Conservation (phyloP, 2,113 vertebrate species). For the Taurulus bubalis region DNA sequence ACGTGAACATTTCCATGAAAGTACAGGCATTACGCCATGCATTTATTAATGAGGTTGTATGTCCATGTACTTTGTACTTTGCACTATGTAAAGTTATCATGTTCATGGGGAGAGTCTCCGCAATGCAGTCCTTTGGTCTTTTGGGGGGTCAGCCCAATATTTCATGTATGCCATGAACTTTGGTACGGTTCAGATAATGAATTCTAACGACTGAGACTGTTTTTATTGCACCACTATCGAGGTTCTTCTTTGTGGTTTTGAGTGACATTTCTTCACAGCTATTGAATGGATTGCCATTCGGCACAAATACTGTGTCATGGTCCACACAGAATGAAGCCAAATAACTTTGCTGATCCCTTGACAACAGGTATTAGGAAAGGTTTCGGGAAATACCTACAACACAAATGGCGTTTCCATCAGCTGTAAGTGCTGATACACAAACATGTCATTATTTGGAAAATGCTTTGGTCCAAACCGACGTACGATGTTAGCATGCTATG, state of each 20-base stretch:
- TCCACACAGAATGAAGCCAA: neutral
- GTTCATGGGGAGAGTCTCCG: too few relatives aligned
- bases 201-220: neutral
- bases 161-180: neutral
- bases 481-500: neutral
- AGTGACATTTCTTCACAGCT: neutral
- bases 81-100: too few relatives aligned
- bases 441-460: neutral
- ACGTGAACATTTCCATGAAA: too few relatives aligned
- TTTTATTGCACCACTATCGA: neutral
- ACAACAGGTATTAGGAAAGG: neutral
- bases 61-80: too few relatives aligned
- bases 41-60: too few relatives aligned
- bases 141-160: neutral
- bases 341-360: neutral
- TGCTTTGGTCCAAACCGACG: neutral
- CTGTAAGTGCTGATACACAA: neutral
- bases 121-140: neutral
- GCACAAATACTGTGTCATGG: neutral
- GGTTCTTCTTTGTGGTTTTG: neutral
- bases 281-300: neutral
- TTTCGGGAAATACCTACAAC: neutral
- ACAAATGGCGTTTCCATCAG: neutral
- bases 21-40: too few relatives aligned
- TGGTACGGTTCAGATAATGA: neutral